Base-by-base conservation (phyloP, 2,113 vertebrate genomes). In the Choloepus hoffmanni region DNA sequence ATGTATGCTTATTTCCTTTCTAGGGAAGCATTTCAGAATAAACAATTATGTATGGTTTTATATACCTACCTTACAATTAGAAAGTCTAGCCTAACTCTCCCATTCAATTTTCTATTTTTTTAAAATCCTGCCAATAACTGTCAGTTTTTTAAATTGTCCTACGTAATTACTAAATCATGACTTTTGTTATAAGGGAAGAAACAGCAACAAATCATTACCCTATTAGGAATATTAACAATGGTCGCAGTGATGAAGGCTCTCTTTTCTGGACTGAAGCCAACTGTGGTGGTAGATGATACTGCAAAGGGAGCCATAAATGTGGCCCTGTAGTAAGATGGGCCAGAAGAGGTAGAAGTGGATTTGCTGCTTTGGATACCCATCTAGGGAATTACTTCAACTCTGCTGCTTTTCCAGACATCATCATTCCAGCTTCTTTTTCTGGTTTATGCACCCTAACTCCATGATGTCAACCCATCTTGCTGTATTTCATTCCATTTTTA, bases 201-300 rank as follows among this genome's bases (percentile, higher is more conserved):
- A 65, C 1, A 21, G 12, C 95, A 88, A 3, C 23, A 84, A 87
- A 81, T 23, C 28, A 26, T 81, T 67, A 73, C 3, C 40, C 45
- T 82, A 55, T 13, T 30, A 45, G 74, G 18, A 84, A 73, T 92
- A 77, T 78, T 81, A 94, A 67, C 36, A 74, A 73, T 67, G 43
- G 84, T 88, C 24, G 65, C 7, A 30, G 26, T 36, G 23, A 84
- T 60, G 16, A 85, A 93, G 73, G 9, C 3, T 58, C 91, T 74
- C n/a, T 73, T 85, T 90, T 88, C 43, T 14, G 24, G 90, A 88
- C 26, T 73, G 55, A 94, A 83, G 63, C 53, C 60, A 83, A 48
- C 14, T 16, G 13, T 63, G 19, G 86, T 16, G 19, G 12, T 60
- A 6, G 55, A 89, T 11, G 30, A 62, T 68, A 85, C 68, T 12